Percentiles rank a stretch among this genome's conserved stretches.
Conservation (phyloP, 2,113 vertebrate species). For the Theristicus caerulescens region DNA sequence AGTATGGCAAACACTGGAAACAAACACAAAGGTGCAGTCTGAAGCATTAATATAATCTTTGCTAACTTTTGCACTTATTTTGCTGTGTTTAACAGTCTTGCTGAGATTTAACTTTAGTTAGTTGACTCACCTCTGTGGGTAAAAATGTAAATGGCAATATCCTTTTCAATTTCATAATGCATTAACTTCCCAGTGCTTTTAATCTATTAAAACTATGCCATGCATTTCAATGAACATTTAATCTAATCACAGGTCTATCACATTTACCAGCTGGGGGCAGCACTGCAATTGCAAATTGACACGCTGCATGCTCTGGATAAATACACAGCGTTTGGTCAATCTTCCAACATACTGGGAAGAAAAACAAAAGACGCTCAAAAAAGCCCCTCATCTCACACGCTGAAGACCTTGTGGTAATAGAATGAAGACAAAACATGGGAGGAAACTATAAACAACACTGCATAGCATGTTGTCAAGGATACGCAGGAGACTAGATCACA, state of each 20-base stretch:
- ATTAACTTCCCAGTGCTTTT: not conserved
- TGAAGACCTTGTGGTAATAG: not conserved
- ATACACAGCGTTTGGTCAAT: fast-evolving
- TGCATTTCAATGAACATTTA: not conserved
- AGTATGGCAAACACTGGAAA: not conserved
- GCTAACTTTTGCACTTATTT: not conserved
- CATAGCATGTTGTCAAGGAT: not conserved
- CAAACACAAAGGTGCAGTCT: not conserved
- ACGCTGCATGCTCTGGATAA: not conserved
- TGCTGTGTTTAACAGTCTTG: not conserved
- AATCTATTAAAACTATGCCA: not conserved
- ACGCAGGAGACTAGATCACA: not conserved
- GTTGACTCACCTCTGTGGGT: not conserved
- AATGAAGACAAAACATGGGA: not conserved
- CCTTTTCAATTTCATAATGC: not conserved
- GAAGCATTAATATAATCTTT: not conserved
- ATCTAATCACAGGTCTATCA: not conserved
- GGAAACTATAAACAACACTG: not conserved
- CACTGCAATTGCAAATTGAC: conserved; percentile 51
- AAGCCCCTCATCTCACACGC: not conserved
- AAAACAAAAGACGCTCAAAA: not conserved
- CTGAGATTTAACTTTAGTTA: not conserved
- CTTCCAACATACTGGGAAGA: not conserved
- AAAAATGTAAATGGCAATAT: not conserved
- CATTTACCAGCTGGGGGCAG: conserved; percentile 79